phyloP scores from a whole-genome alignment of 2,888 invertebrate species.

The Morpho deidamia region DNA sequence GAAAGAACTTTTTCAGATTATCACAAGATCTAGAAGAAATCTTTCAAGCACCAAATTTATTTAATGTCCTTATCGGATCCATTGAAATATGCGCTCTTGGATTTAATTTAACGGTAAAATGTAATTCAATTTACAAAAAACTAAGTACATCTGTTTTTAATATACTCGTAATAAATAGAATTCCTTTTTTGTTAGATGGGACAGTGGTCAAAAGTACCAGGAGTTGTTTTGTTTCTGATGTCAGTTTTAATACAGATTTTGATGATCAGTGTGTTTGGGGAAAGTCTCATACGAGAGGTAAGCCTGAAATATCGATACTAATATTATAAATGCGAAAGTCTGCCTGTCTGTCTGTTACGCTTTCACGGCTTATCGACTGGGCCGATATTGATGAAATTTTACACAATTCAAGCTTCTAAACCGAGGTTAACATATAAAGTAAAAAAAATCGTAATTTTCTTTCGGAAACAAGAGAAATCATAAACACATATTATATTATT shows the following conservation, averaged over 20 bases:
- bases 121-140: neutral
- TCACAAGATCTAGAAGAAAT: slow-evolving; percentile 58
- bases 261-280: slow-evolving; percentile 59
- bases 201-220: slow-evolving; percentile 42
- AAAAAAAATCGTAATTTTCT: no score
- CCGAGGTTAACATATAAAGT: no score
- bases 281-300: slow-evolving; percentile 54
- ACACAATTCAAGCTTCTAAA: no score
- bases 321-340: no score
- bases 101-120: slow-evolving; percentile 56
- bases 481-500: no score
- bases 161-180: neutral
- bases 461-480: no score
- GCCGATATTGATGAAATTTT: no score
- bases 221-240: slow-evolving; percentile 44
- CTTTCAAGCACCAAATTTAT: slow-evolving; percentile 55
- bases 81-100: slow-evolving; percentile 62
- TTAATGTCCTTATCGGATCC: slow-evolving; percentile 58
- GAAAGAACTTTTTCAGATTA: slow-evolving; percentile 42
- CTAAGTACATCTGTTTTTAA: neutral
- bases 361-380: no score
- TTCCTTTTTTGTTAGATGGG: slow-evolving; percentile 30
- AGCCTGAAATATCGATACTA: neutral
- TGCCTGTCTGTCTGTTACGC: no score
- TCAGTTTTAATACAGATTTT: slow-evolving; percentile 54